These are phyloP conservation scores for Xestia c-nigrum DNA, from an alignment of 2,888 invertebrate genomes.

Conservation along the genomic window DNA sequence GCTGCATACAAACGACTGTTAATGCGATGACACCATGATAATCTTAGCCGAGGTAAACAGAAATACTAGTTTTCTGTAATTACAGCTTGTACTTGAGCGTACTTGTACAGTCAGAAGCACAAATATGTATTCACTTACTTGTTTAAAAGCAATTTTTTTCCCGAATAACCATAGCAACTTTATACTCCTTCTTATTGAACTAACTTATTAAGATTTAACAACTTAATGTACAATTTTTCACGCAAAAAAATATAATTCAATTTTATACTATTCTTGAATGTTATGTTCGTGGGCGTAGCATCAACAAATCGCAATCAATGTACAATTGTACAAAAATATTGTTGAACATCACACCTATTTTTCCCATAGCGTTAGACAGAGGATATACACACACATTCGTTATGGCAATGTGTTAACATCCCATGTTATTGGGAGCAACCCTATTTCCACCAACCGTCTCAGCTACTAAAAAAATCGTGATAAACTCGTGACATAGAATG, in stretches of 20 bases:
- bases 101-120: not conserved
- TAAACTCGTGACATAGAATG: not conserved
- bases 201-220: too few species aligned
- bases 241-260: too few species aligned
- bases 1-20: conserved; percentile 45
- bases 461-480: not conserved
- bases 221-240: too few species aligned
- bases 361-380: not conserved
- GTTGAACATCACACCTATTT: not conserved
- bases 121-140: not conserved
- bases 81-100: conserved; percentile 8
- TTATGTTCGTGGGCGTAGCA: not conserved
- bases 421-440: too few species aligned
- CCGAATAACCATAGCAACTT: not conserved
- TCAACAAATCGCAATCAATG: not conserved
- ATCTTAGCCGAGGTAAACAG: conserved; percentile 50
- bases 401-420: not conserved
- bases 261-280: too few species aligned
- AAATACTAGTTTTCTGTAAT: conserved; percentile 54
- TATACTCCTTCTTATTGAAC: too few species aligned
- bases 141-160: not conserved
- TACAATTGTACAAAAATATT: too few species aligned
- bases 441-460: not conserved
- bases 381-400: not conserved
- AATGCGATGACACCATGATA: conserved; percentile 51